phyloP scores from a whole-genome alignment of 2,797 vertebrate species.

The Helicolenus hilgendorfi region DNA sequence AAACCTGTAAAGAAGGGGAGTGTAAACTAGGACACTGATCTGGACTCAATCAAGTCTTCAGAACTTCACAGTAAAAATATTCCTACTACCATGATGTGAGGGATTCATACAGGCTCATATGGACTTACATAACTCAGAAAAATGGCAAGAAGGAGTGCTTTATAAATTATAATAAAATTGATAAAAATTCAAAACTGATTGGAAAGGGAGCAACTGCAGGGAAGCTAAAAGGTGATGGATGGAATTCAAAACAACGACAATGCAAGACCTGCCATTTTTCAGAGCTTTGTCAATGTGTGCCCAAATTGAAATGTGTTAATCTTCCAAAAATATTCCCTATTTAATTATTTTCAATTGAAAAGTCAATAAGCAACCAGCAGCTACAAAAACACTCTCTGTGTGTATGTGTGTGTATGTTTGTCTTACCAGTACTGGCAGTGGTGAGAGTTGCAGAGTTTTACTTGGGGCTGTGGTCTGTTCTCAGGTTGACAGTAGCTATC shows the following conservation, averaged over 20 bases:
- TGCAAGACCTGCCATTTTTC: background rate
- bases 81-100: background rate
- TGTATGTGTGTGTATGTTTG: conserved; percentile 8
- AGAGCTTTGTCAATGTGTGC: background rate
- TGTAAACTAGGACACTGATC: background rate
- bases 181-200: background rate
- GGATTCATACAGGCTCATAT: background rate
- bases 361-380: background rate
- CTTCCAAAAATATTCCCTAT: background rate
- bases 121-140: background rate
- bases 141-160: background rate
- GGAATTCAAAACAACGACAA: background rate
- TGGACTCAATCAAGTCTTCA: background rate
- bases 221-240: background rate
- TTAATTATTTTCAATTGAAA: background rate
- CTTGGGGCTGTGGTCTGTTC: conserved; percentile 92
- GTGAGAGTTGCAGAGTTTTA: conserved; percentile 94
- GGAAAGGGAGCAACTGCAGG: background rate
- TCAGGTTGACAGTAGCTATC: conserved; percentile 93
- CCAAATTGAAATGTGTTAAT: background rate
- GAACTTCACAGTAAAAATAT: background rate
- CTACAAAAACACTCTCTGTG: background rate
- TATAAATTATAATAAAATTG: background rate
- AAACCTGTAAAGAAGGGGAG: background rate
- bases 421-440: conserved; percentile 95